Evolutionary conservation across 92 coral and sea anemone genomes (phyloP).

Genomic region (Metridium senile): DNA sequence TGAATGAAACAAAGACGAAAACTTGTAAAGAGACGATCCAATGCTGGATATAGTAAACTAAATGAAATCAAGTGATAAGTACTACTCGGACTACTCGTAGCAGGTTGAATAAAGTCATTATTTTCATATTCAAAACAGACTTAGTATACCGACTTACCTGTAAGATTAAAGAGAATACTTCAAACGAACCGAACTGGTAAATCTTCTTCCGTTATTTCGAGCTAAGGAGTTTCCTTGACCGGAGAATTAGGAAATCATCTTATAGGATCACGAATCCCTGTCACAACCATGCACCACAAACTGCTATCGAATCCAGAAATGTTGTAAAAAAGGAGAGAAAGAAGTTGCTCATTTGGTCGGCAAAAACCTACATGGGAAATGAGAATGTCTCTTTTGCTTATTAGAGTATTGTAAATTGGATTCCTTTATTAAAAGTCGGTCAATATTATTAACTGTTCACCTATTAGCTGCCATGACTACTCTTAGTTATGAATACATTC

Average conservation of each 20-base stretch:
- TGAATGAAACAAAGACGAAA: too few relatives aligned
- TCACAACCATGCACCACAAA: too few relatives aligned
- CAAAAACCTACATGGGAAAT: conserved; percentile 12
- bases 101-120: neutral
- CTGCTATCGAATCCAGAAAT: neutral
- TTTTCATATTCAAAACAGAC: neutral
- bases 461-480: conserved; percentile 2
- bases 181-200: neutral
- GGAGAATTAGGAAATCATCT: neutral
- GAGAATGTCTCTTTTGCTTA: conserved; percentile 3
- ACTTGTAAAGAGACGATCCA: too few relatives aligned
- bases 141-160: neutral
- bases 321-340: neutral
- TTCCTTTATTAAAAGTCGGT: conserved; percentile 25
- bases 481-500: conserved; percentile 4
- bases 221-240: neutral
- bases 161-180: neutral
- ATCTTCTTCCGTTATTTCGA: neutral
- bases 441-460: conserved; percentile 24
- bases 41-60: too few relatives aligned
- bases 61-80: too few relatives aligned
- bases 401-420: conserved; percentile 20
- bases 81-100: too few relatives aligned
- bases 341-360: conserved; percentile 9
- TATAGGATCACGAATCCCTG: neutral